phyloP scores from a whole-genome alignment of 2,797 vertebrate species.

The Pangasius larnaudii region DNA sequence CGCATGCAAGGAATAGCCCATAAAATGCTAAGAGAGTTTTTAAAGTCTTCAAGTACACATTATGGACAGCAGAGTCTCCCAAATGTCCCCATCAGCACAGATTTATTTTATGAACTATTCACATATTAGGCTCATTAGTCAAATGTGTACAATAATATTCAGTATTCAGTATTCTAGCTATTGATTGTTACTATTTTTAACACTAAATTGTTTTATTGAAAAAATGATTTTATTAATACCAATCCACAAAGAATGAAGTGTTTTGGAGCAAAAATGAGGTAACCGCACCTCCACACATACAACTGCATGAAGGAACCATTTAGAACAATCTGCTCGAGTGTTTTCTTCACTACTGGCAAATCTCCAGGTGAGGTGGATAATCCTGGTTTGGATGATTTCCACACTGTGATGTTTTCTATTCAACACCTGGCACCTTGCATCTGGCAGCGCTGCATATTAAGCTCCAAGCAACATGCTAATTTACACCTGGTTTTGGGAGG shows the following conservation, averaged over 20 bases:
- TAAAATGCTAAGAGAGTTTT: background rate
- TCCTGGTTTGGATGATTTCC: slow-evolving; percentile 15
- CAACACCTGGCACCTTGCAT: slow-evolving; percentile 10
- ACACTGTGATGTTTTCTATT: slow-evolving; percentile 16
- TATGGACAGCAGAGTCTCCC: background rate
- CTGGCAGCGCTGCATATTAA: background rate
- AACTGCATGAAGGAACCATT: background rate
- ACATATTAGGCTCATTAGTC: background rate
- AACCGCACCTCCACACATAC: background rate
- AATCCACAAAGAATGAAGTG: background rate
- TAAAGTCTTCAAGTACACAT: background rate
- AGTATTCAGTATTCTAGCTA: background rate
- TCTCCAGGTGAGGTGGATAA: background rate
- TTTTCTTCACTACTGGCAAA: background rate
- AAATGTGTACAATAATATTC: background rate
- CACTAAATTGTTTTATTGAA: background rate
- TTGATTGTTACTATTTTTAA: background rate
- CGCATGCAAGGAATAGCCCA: background rate
- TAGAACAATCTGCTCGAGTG: background rate
- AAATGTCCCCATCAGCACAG: background rate
- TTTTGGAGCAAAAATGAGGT: background rate
- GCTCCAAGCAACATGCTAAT: background rate
- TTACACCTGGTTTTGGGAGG: background rate
- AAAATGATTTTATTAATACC: background rate
- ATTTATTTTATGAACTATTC: background rate